Evolutionary conservation across 2,888 invertebrate genomes (phyloP).

Genomic region (Morpho helenor): DNA sequence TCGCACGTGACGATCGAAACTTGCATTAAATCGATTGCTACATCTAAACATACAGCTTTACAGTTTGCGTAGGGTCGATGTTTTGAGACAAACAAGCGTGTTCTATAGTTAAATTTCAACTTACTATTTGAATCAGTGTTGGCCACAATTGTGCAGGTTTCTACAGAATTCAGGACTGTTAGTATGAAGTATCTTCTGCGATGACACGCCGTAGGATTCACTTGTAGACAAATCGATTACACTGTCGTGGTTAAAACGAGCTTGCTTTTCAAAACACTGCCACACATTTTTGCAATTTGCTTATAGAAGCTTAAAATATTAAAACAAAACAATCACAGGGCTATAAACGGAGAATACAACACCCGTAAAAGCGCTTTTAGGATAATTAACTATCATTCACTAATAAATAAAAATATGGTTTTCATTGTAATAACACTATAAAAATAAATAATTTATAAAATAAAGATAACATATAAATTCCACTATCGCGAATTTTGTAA

Average conservation of each 20-base stretch:
- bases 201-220: constrained; percentile 59
- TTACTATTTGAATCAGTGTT: constrained; percentile 76
- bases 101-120: constrained; percentile 32
- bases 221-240: constrained; percentile 57
- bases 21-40: constrained; percentile 12
- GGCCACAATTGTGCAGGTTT: constrained; percentile 67
- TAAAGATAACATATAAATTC: constrained; percentile 71
- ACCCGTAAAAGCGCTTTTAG: constrained; percentile 56
- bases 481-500: constrained; percentile 73
- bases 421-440: constrained; percentile 70
- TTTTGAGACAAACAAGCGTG: neutral
- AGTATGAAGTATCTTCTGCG: constrained; percentile 43
- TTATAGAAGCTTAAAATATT: constrained; percentile 55
- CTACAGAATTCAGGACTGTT: constrained; percentile 65
- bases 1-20: constrained; percentile 3
- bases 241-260: constrained; percentile 45
- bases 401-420: constrained; percentile 74
- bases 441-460: constrained; percentile 73
- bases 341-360: constrained; percentile 64
- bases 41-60: neutral
- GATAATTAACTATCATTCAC: constrained; percentile 74
- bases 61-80: no score
- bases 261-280: constrained; percentile 56
- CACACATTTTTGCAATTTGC: constrained; percentile 58
- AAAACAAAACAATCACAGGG: constrained; percentile 72